Conservation (phyloP, 2,113 vertebrate genomes). For the Paradoxurus hermaphroditus region DNA sequence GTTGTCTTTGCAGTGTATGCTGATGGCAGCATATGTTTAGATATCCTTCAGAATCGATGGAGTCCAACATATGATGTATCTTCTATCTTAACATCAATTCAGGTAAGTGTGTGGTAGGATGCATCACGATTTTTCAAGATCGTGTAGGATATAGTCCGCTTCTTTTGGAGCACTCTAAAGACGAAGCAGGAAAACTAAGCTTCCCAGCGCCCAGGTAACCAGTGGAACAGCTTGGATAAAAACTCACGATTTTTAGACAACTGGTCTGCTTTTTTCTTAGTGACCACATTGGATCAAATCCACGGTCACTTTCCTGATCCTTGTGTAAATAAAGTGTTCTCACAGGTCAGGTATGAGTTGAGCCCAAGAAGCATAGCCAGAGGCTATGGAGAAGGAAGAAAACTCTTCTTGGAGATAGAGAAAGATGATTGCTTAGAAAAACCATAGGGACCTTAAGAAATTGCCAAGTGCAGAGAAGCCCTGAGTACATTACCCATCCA, state of each 20-base stretch:
- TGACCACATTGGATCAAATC: neutral
- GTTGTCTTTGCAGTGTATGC: conserved; percentile 92
- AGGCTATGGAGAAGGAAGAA: neutral
- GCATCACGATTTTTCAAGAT: neutral
- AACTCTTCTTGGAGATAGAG: neutral
- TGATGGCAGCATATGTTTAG: conserved; percentile 99
- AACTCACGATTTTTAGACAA: neutral
- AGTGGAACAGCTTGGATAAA: neutral
- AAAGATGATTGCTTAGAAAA: conserved; percentile 19
- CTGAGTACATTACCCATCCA: neutral
- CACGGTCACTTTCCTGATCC: neutral
- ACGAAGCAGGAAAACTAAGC: neutral
- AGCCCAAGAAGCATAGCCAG: neutral
- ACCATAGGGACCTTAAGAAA: neutral
- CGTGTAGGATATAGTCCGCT: neutral
- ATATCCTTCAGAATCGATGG: conserved; percentile 99
- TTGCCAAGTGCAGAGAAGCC: neutral
- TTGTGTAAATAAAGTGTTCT: neutral
- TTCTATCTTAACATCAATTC: conserved; percentile 99
- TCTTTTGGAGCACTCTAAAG: neutral
- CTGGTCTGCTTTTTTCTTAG: neutral
- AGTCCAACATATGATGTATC: conserved; percentile 98
- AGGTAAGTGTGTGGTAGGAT: conserved; percentile 84
- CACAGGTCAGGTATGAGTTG: neutral
- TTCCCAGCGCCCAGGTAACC: neutral